Percentiles rank a stretch among this genome's conserved stretches.
Evolutionary conservation across 2,113 vertebrate species (phyloP).

Genomic region (Ammodytes marinus): DNA sequence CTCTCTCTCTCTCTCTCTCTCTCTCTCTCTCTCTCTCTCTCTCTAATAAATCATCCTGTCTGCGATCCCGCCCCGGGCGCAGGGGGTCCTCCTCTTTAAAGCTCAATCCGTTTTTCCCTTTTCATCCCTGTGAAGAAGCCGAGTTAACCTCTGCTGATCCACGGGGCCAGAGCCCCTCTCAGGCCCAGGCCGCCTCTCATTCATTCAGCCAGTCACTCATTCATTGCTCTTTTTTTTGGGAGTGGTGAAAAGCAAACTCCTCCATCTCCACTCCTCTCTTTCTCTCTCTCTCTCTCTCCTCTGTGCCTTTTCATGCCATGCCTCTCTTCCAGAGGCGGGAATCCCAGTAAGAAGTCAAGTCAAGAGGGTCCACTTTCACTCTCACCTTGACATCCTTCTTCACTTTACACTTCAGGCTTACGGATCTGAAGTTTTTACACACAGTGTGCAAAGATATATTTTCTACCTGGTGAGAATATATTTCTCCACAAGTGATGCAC

Average conservation of each 20-base stretch:
- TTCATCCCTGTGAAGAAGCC: slow-evolving; percentile 83
- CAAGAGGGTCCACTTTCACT: slow-evolving; percentile 75
- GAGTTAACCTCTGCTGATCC: slow-evolving; percentile 86
- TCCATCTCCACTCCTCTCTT: slow-evolving; percentile 43
- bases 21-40: slow-evolving; percentile 58
- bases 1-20: slow-evolving; percentile 41
- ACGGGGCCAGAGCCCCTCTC: slow-evolving; percentile 74
- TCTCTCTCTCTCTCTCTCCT: slow-evolving; percentile 34
- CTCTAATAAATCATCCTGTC: slow-evolving; percentile 85
- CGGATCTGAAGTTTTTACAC: background rate
- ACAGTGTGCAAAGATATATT: background rate
- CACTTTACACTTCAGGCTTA: background rate
- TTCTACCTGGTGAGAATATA: no score
- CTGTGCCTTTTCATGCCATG: slow-evolving; percentile 68
- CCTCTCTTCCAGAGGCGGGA: slow-evolving; percentile 71
- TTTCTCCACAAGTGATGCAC: slow-evolving; percentile 6
- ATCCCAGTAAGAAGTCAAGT: slow-evolving; percentile 75
- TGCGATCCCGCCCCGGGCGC: slow-evolving; percentile 78
- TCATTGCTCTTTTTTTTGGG: slow-evolving; percentile 83
- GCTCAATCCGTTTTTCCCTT: slow-evolving; percentile 81
- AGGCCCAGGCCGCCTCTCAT: slow-evolving; percentile 72
- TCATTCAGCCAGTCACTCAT: slow-evolving; percentile 81
- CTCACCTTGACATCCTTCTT: slow-evolving; percentile 61
- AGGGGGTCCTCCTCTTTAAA: slow-evolving; percentile 86
- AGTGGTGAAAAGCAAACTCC: slow-evolving; percentile 72